Evolutionary conservation across 2,888 invertebrate genomes (phyloP).

Genomic region (Stegophylla sp.): DNA sequence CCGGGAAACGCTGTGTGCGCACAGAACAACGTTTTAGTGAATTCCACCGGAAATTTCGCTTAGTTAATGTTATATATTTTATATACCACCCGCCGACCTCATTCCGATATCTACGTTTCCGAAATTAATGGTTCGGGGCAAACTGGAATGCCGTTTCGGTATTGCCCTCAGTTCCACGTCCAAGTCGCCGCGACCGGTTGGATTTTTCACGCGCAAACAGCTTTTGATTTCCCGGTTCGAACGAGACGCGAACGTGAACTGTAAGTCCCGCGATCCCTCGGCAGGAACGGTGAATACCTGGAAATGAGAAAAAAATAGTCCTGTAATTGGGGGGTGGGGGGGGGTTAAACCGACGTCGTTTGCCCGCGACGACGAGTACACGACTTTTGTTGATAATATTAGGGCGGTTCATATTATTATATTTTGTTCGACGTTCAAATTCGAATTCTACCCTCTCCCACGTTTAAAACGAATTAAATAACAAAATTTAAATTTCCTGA

Average conservation of each 20-base stretch:
- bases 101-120: constrained; percentile 26
- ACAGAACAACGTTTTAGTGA: not conserved
- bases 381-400: no score
- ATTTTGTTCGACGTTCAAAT: no score
- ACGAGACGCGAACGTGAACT: not conserved
- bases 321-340: no score
- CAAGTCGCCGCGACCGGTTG: constrained; percentile 1
- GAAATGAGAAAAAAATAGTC: not conserved
- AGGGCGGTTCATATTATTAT: no score
- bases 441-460: no score
- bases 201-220: constrained; percentile 19
- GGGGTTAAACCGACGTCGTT: no score
- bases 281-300: not conserved
- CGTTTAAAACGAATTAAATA: no score
- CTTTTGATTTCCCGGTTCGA: not conserved
- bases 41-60: not conserved
- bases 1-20: constrained; percentile 31
- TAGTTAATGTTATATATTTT: no score
- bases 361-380: no score
- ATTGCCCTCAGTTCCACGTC: constrained; percentile 10
- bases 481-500: no score
- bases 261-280: not conserved
- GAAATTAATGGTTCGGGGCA: constrained; percentile 20
- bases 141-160: not conserved
- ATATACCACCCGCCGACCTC: no score